A percentile compares a stretch with the other conserved stretches of the same genome.
phyloP scores from a whole-genome alignment of 2,888 invertebrate species.

The Cyclophora albipunctata region DNA sequence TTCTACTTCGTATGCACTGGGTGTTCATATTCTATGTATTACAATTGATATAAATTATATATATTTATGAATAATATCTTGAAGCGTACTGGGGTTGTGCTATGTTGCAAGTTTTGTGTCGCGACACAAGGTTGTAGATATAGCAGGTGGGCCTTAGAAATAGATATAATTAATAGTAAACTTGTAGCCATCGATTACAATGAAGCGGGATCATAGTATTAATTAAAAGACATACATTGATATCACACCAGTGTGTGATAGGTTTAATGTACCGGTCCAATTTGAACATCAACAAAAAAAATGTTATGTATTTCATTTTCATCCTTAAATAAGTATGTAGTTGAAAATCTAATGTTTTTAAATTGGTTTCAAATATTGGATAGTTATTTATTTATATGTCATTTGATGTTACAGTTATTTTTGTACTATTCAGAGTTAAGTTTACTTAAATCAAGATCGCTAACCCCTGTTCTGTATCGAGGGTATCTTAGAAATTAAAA shows the following conservation, averaged over 20 bases:
- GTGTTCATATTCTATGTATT: conserved; percentile 49
- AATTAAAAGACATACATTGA: conserved; percentile 54
- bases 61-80: conserved; percentile 18
- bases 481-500: conserved; percentile 75
- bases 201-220: conserved; percentile 62
- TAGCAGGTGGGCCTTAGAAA: conserved; percentile 67
- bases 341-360: background rate
- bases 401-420: conserved; percentile 62
- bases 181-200: conserved; percentile 45
- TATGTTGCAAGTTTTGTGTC: conserved; percentile 63
- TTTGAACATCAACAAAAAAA: too few species aligned
- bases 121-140: conserved; percentile 68
- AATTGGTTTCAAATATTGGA: conserved; percentile 20
- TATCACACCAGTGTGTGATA: conserved; percentile 48
- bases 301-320: conserved; percentile 29
- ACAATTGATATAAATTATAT: conserved; percentile 18
- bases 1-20: conserved; percentile 59
- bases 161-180: conserved; percentile 57
- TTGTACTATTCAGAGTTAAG: conserved; percentile 67
- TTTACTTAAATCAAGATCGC: conserved; percentile 68
- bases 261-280: conserved; percentile 31
- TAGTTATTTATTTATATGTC: conserved; percentile 2
- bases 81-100: conserved; percentile 49
- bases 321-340: too few species aligned
- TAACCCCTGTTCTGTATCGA: conserved; percentile 72